Evolutionary conservation across 2,797 vertebrate genomes (phyloP).

Genomic region (Tenualosa thibaudeaui): DNA sequence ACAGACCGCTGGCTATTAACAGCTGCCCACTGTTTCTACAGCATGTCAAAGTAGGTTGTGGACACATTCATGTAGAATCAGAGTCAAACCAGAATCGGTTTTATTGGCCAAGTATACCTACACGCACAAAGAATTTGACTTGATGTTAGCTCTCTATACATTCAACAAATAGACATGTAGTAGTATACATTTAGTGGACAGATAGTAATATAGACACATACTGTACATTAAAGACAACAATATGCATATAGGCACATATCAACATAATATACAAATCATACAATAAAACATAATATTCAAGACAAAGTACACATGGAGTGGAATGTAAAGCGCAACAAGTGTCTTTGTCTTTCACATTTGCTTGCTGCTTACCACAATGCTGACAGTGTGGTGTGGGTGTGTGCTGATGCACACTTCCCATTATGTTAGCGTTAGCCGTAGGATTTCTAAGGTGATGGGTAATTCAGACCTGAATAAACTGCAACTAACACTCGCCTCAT

Average conservation of each 20-base stretch:
- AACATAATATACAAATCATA: no score
- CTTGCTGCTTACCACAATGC: neutral
- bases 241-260: no score
- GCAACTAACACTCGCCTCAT: neutral
- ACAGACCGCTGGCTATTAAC: constrained; percentile 82
- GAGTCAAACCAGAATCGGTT: no score
- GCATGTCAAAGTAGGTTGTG: constrained; percentile 57
- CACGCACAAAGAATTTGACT: no score
- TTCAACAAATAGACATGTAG: no score
- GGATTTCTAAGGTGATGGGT: neutral
- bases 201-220: no score
- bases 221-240: no score
- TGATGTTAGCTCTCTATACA: no score
- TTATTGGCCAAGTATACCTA: no score
- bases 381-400: neutral
- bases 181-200: no score
- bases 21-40: constrained; percentile 82
- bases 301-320: no score
- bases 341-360: neutral
- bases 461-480: neutral
- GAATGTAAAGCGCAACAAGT: neutral
- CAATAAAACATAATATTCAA: no score
- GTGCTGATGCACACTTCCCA: neutral
- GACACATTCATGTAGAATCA: neutral
- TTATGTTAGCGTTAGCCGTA: neutral